A percentile compares a stretch with the other conserved stretches of the same genome.
Evolutionary conservation across 2,888 invertebrate species (phyloP).

Genomic region (Leucania comma): DNA sequence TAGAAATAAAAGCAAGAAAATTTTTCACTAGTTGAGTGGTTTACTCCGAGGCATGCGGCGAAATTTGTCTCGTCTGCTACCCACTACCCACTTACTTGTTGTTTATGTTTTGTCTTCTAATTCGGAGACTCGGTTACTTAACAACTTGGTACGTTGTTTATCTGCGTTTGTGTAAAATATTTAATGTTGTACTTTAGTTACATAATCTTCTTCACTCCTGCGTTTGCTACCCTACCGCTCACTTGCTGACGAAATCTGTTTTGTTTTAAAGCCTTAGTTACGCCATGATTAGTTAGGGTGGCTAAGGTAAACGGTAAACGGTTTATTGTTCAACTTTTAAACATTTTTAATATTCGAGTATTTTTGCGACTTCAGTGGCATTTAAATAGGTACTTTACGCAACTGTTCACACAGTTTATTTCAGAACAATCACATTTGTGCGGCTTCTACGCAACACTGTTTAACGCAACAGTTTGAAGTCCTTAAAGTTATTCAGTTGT

Average conservation of each 20-base stretch:
- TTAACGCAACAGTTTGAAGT: conserved; percentile 13
- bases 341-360: conserved; percentile 27
- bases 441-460: conserved; percentile 30
- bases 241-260: conserved; percentile 19
- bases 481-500: conserved; percentile 34
- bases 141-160: conserved; percentile 59
- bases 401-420: conserved; percentile 41
- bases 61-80: conserved; percentile 83
- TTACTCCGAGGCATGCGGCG: conserved; percentile 85
- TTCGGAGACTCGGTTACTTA: conserved; percentile 64
- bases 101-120: conserved; percentile 68
- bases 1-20: conserved; percentile 88
- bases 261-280: conserved; percentile 31
- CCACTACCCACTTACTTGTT: conserved; percentile 62
- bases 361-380: conserved; percentile 31
- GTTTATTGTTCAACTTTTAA: conserved; percentile 30
- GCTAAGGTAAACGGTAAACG: conserved; percentile 34
- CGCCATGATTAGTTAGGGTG: conserved; percentile 19
- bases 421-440: conserved; percentile 34
- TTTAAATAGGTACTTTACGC: conserved; percentile 25
- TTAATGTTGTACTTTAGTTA: conserved; percentile 60
- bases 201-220: conserved; percentile 38
- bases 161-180: conserved; percentile 60
- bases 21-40: conserved; percentile 88
- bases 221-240: conserved; percentile 2